Base-by-base conservation (phyloP, 1,140 invertebrate species). In the Danaus melanippus region DNA sequence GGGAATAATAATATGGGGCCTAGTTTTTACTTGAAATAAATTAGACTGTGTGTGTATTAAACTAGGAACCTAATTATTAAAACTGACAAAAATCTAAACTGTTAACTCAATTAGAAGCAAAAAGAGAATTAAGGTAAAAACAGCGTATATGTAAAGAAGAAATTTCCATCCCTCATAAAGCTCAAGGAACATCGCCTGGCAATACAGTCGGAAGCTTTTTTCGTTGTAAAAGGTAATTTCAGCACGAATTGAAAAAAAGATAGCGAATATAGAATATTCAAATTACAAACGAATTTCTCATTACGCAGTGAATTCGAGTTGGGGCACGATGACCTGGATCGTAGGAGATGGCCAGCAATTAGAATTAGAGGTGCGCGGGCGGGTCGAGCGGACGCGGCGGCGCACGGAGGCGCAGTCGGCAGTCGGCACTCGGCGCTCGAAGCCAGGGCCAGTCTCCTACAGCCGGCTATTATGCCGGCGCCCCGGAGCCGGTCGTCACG, bases 301-400 rank as follows among this genome's bases (percentile, higher is more conserved):
- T 69, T 66, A 59, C 57, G 64, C 65, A 63, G 66, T 65, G 62
- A 78, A 75, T 74, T 69, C 58, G 59, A 71, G 70, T 74, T 70
- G 71, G 69, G 68, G 75, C 71, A 74, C 72, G 71, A 84, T 84
- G 78, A 82, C 76, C 77, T 78, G 74, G 59, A 76, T 79, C 59
- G 75, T 67, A 56, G 68, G 69, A 78, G 76, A 74, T 78, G 67
- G 74, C 64, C 71, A 80, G 72, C 79, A 84, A 79, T 82, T 80
- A 82, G 71, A 80, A 77, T 72, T 76, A 78, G 71, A 74, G 71
- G 71, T 68, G 69, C 50, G 69, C 67, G 74, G 68, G 71, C 49
- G 69, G 65, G 63, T 62, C 61, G 64, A 66, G 57, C 56, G 66
- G 62, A 54, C 59, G 61, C 50, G 62, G 57, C 60, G 60, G 62